Conservation (phyloP, 2,888 invertebrate species). For the Acanthoscelides obtectus region DNA sequence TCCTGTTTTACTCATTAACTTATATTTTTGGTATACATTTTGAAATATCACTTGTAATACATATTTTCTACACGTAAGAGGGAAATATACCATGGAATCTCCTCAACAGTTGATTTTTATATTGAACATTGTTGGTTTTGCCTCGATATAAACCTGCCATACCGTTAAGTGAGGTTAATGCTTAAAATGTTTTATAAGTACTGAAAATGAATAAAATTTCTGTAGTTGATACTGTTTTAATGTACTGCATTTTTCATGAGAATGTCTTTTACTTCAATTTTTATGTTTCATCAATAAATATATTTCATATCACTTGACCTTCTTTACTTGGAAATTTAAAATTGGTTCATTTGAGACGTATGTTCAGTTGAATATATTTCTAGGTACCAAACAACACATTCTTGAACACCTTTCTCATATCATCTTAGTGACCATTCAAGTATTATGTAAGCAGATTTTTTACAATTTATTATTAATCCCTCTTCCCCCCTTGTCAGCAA, state of each 20-base stretch:
- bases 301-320: too few species aligned
- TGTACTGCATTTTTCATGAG: neutral
- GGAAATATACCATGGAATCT: neutral
- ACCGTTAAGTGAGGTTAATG: neutral
- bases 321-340: too few species aligned
- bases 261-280: neutral
- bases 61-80: neutral
- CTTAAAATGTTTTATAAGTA: neutral
- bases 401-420: too few species aligned
- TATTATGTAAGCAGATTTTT: too few species aligned
- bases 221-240: neutral
- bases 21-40: neutral
- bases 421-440: too few species aligned
- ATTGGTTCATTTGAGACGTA: too few species aligned
- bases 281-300: neutral
- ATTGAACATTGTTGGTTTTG: neutral
- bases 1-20: neutral
- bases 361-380: too few species aligned
- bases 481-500: too few species aligned
- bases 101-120: neutral
- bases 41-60: neutral
- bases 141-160: neutral
- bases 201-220: neutral
- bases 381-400: too few species aligned
- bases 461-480: too few species aligned